Evolutionary conservation across 23 tunicate species (phyloP), one percentile per base, ranked within the genome.

Genomic region (Phallusia fumigata): DNA sequence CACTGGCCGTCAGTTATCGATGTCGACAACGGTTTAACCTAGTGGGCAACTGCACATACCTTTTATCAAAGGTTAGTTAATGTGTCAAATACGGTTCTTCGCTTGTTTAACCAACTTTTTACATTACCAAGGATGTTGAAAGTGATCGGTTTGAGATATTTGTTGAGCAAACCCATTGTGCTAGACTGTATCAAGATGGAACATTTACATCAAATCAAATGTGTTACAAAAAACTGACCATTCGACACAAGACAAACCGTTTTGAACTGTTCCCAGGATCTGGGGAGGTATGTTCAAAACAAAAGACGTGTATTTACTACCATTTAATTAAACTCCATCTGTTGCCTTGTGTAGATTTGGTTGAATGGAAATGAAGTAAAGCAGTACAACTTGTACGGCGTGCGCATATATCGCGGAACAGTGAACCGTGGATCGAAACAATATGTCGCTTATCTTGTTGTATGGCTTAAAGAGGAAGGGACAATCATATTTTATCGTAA

Each of bases 1-100:
- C 69, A 24, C 1, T 6, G 8, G 8, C 69, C 69, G 2, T 8
- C 15, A 58, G 69, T 6, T 58, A 21, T 24, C 69, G 69, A 8
- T 58, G 69, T 58, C 69, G 69, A 24, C 69, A 58, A 13, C 69
- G 13, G 13, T 58, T 58, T 24, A 58, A 77, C 19, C 33, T 77
- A 44, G 34, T 16, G 3, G 81, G 81, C 22, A 77, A 77, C 18
- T 77, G 81, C 31, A 77, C 81, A 2, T 77, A 77, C 26, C 28
- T 77, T 19, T 21, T 45, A 36, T 2, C 81, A n/a, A 77, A 19
- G 81, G 81, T 45, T 58, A 13, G 69, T 58, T 6, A n/a, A n/a
- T n/a, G 26, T 58, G 8, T 24, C 28, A 1, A 58, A 11, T 58
- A n/a, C 10, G 10, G 5, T 40, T 40, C 69, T 58, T 6, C 28